phyloP scores from a whole-genome alignment of 2,888 invertebrate genomes.

The Synanthedon vespiformis region DNA sequence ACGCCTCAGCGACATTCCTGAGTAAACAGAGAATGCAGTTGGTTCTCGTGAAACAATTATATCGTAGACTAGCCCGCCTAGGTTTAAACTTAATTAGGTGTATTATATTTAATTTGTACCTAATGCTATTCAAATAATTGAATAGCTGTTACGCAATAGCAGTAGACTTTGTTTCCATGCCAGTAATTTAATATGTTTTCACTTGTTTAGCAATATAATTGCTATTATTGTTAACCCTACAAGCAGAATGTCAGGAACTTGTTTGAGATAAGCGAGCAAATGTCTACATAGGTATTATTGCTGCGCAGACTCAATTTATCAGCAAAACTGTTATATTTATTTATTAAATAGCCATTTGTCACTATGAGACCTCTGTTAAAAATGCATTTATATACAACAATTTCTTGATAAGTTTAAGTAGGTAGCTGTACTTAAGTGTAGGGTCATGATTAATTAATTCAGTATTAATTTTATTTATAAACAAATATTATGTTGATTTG shows the following conservation, averaged over 20 bases:
- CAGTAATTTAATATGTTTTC: background rate
- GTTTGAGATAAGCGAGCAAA: background rate
- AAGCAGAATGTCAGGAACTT: background rate
- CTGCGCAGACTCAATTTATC: no score
- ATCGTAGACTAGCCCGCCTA: background rate
- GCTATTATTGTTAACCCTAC: background rate
- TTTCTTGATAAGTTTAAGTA: no score
- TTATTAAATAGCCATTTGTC: no score
- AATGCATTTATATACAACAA: no score
- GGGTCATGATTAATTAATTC: background rate
- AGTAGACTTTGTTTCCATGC: no score
- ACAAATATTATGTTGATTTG: background rate
- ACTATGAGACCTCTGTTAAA: no score
- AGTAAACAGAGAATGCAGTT: slow-evolving; percentile 25
- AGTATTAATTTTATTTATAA: background rate
- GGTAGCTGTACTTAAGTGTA: background rate
- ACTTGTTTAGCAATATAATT: background rate
- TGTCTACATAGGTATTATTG: no score
- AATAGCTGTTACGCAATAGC: no score
- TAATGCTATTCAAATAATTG: no score
- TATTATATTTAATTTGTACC: no score
- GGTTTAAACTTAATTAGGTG: no score
- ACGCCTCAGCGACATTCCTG: slow-evolving; percentile 68
- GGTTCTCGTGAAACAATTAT: background rate
- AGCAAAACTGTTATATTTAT: no score